Conservation (phyloP, 1,140 invertebrate species). For the Cydia pomonella region DNA sequence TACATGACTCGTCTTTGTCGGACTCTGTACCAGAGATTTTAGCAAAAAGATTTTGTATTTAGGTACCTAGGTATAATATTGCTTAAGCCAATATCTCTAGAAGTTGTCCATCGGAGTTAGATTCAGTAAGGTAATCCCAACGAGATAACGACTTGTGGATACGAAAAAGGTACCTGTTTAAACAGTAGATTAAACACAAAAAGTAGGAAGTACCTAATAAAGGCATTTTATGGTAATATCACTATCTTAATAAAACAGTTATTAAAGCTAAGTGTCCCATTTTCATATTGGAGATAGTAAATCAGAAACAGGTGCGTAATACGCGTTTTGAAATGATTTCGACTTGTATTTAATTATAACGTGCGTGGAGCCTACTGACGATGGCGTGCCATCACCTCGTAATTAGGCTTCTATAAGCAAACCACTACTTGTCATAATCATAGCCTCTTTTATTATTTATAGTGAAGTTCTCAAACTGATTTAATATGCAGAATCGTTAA, state of each 20-base stretch:
- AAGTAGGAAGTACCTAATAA: background rate
- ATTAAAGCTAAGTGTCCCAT: slow-evolving; percentile 3
- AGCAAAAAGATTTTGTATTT: no score
- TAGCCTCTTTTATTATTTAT: slow-evolving; percentile 50
- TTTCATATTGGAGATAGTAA: slow-evolving; percentile 7
- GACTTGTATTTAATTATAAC: slow-evolving; percentile 40
- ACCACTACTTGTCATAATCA: slow-evolving; percentile 53
- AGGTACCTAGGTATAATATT: no score
- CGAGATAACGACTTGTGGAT: no score
- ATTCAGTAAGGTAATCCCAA: no score
- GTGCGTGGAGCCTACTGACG: background rate
- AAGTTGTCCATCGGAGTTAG: no score
- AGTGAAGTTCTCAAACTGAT: slow-evolving; percentile 49
- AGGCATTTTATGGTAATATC: slow-evolving; percentile 1
- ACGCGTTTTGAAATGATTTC: slow-evolving; percentile 34
- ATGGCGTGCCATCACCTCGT: slow-evolving; percentile 44
- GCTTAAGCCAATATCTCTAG: no score
- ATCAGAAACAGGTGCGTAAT: slow-evolving; percentile 25
- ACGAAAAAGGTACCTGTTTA: no score
- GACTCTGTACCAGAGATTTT: no score
- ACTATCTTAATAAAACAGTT: slow-evolving; percentile 3
- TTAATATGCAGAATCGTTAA: slow-evolving; percentile 52
- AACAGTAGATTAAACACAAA: background rate
- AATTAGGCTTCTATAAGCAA: slow-evolving; percentile 55
- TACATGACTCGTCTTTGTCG: no score